A percentile compares a stretch with the other conserved stretches of the same genome.
Evolutionary conservation across 2,113 vertebrate genomes (phyloP).

Genomic region (human): DNA sequence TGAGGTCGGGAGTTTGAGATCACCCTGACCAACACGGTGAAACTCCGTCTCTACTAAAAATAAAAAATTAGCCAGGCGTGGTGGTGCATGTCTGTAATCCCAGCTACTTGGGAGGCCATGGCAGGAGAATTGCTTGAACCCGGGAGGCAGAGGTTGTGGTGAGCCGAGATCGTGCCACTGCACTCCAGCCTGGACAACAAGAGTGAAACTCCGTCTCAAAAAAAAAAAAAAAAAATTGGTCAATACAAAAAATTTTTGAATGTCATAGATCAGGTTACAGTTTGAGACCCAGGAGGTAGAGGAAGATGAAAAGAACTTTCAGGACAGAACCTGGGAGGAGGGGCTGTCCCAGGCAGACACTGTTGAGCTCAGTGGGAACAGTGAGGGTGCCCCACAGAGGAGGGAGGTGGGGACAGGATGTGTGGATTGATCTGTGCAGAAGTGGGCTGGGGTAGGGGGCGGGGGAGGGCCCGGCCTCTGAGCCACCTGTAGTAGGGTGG

Average conservation of each 20-base stretch:
- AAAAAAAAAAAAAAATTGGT: too few species aligned
- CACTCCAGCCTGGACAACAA: too few species aligned
- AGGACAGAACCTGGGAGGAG: neutral
- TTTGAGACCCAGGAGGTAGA: neutral
- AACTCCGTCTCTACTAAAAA: too few species aligned
- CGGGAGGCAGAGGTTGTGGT: too few species aligned
- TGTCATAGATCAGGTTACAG: neutral
- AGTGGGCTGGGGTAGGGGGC: neutral
- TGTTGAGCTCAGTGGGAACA: neutral
- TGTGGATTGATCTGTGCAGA: neutral
- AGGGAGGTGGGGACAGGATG: neutral
- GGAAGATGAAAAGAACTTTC: neutral
- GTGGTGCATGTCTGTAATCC: too few species aligned
- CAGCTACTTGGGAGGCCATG: too few species aligned
- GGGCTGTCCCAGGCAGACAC: neutral
- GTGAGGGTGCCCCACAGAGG: neutral
- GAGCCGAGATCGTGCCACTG: too few species aligned
- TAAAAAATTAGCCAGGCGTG: too few species aligned
- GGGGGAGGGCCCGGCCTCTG: neutral
- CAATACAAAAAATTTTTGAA: neutral
- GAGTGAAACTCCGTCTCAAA: too few species aligned
- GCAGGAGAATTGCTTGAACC: too few species aligned
- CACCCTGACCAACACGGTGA: too few species aligned
- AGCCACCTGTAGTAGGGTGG: neutral
- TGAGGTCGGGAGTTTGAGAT: too few species aligned